Conservation (phyloP, 2,797 vertebrate genomes). For the Smutsia temminckii region DNA sequence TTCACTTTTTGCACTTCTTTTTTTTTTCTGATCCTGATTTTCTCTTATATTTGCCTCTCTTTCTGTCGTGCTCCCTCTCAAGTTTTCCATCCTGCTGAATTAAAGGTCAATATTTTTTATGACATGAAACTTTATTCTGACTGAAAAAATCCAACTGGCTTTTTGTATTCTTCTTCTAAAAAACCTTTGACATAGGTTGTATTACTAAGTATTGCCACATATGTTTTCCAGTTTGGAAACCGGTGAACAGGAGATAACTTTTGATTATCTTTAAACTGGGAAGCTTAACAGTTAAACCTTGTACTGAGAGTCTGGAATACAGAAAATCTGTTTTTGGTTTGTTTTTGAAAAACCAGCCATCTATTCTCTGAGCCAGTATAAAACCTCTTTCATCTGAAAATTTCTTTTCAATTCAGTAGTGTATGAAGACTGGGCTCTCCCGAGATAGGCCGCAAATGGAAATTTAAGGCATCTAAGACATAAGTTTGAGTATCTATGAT, state of each 20-base stretch:
- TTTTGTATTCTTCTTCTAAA: slow-evolving; percentile 51
- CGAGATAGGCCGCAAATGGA: slow-evolving; percentile 17
- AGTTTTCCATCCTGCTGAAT: slow-evolving; percentile 23
- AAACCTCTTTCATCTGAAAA: slow-evolving; percentile 9
- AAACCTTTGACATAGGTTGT: background rate
- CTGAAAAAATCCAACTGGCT: background rate
- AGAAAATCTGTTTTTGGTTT: slow-evolving; percentile 46
- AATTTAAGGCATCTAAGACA: background rate
- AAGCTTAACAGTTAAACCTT: slow-evolving; percentile 60
- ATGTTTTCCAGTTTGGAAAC: slow-evolving; percentile 62
- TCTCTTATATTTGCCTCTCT: background rate
- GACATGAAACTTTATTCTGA: slow-evolving; percentile 4
- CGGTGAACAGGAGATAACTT: slow-evolving; percentile 49
- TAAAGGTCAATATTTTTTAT: slow-evolving; percentile 45
- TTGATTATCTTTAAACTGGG: slow-evolving; percentile 63
- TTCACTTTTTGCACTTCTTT: background rate
- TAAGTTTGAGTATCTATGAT: slow-evolving; percentile 40
- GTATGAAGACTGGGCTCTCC: background rate
- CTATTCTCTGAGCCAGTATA: background rate
- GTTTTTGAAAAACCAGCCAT: slow-evolving; percentile 40
- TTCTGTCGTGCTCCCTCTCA: background rate
- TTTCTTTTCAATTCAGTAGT: slow-evolving; percentile 30
- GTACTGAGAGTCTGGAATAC: slow-evolving; percentile 38
- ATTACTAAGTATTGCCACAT: background rate
- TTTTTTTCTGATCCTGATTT: background rate